Evolutionary conservation across 2,888 invertebrate genomes (phyloP).

Genomic region (Clitarchus hookeri): DNA sequence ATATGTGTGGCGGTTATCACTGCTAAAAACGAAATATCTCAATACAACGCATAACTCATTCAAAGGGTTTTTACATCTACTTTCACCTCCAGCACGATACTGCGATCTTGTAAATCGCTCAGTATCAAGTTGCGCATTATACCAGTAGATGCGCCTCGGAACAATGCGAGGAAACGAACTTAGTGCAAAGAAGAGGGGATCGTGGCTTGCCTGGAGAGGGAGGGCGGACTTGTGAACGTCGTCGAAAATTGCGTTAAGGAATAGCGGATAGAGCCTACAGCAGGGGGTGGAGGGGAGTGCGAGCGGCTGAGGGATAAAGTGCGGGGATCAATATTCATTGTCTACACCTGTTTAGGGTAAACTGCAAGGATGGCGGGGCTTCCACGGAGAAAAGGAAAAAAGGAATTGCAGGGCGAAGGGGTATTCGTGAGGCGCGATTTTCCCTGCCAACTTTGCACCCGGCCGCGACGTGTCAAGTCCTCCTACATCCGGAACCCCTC

Average conservation of each 20-base stretch:
- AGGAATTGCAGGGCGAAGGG: neutral
- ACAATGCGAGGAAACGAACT: slow-evolving; percentile 1
- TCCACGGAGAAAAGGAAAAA: neutral
- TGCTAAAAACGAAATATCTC: too few relatives aligned
- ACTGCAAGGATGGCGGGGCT: neutral
- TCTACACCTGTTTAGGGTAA: slow-evolving; percentile 3
- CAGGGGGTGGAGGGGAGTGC: neutral
- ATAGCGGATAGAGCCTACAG: neutral
- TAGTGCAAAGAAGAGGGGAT: neutral
- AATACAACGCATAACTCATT: too few relatives aligned
- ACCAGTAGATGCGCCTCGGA: neutral
- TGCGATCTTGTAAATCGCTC: neutral
- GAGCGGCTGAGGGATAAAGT: neutral
- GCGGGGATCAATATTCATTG: slow-evolving; percentile 20
- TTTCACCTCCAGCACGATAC: neutral
- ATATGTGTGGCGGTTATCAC: too few relatives aligned
- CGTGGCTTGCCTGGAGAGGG: neutral
- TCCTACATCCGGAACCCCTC: neutral
- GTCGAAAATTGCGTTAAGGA: neutral
- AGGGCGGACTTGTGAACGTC: neutral
- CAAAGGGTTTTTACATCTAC: too few relatives aligned
- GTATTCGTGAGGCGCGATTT: neutral
- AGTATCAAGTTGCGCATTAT: neutral
- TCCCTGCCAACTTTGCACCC: neutral
- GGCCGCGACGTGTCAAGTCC: neutral